Evolutionary conservation across 2,113 vertebrate genomes (phyloP), one percentile per base, ranked within the genome.

Genomic region (Zosterops borbonicus): DNA sequence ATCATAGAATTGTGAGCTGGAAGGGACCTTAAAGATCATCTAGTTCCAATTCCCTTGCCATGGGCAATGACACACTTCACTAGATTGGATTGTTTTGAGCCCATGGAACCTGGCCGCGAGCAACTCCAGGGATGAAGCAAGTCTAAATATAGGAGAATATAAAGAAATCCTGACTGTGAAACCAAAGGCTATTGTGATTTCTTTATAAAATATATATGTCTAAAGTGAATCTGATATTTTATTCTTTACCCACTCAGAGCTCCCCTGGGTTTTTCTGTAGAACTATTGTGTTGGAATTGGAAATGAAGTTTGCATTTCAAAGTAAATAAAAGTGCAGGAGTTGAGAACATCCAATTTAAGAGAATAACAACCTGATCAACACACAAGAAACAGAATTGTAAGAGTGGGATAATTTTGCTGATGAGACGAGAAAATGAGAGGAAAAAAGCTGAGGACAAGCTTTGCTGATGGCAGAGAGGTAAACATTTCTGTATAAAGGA

Each of bases 331-430:
- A 87, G 83, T 7, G 13, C 29, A 89, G 69, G 39, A 8, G 6
- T 62, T 87, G 42, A 89, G 78, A 94, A 86, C 33, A 80, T 49
- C 85, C n/a, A 58, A 17, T 92, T 94, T 90, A 78, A 85, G n/a
- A 59, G 24, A 77, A 63, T 41, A 85, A 79, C 41, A 49, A 55
- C 35, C 37, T 41, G n/a, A 88, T 56, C 50, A 69, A 70, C 64
- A 86, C 20, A 74, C 9, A 86, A 67, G 31, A 77, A 82, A 67
- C 74, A 39, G 31, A 67, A 4, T 44, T 75, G 44, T 50, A 75
- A 10, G n/a, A 91, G 70, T 55, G 70, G 28, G 63, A 91, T 50
- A 68, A 87, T 90, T 88, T 92, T 83, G 10, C 13, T 64, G 9
- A 80, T 63, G 24, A 74, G 39, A 44, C 5, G 2, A 16, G 13